phyloP scores from a whole-genome alignment of 2,113 vertebrate species.

The Corvus cornix region DNA sequence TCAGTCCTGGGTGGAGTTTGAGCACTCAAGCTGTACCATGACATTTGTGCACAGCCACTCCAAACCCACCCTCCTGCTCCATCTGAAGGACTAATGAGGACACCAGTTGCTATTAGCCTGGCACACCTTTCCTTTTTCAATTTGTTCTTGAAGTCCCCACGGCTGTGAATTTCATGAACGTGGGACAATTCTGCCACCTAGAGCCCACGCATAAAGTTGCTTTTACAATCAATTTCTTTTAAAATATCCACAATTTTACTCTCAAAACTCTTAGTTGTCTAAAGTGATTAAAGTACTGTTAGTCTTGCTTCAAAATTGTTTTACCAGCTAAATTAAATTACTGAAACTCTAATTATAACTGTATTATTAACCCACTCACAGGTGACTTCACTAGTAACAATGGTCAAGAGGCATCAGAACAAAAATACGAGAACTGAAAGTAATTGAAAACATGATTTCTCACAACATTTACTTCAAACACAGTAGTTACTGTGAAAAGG shows the following conservation, averaged over 20 bases:
- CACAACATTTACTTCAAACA: background rate
- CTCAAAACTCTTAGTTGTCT: background rate
- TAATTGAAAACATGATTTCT: background rate
- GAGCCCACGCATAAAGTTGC: constrained; percentile 10
- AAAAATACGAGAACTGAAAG: background rate
- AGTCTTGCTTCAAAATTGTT: background rate
- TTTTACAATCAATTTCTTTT: background rate
- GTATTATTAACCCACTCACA: background rate
- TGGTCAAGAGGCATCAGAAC: background rate
- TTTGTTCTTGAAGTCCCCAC: background rate
- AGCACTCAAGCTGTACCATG: background rate
- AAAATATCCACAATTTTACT: background rate
- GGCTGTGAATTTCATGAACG: background rate
- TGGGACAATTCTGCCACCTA: constrained; percentile 76
- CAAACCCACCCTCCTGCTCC: background rate
- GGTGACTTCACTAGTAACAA: background rate
- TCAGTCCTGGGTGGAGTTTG: background rate
- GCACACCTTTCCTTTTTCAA: background rate
- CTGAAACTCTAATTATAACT: background rate
- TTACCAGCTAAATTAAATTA: background rate
- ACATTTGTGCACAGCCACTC: background rate
- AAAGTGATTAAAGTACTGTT: background rate
- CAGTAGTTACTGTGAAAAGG: background rate
- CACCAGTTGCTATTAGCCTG: background rate
- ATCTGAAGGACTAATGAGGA: background rate